Evolutionary conservation across 2,113 vertebrate species (phyloP).

Genomic region (Mugil cephalus): DNA sequence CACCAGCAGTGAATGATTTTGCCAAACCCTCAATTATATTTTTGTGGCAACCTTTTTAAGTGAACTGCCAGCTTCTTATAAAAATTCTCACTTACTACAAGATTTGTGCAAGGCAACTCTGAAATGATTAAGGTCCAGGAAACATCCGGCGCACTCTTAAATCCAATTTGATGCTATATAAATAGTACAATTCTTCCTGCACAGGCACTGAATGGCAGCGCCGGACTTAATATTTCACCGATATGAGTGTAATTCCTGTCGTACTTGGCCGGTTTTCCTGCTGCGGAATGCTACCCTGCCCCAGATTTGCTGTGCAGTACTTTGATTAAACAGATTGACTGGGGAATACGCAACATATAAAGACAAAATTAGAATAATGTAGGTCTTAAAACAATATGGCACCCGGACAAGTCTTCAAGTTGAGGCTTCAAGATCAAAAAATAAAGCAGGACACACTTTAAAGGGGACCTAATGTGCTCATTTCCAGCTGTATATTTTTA

Average conservation of each 20-base stretch:
- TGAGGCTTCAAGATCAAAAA: not conserved
- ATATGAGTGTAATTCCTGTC: not conserved
- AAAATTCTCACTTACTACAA: not conserved
- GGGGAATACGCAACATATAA: slow-evolving; percentile 4
- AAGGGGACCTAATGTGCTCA: not conserved
- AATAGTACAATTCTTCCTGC: not conserved
- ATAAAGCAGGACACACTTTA: not conserved
- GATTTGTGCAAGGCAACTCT: not conserved
- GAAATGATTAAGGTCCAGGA: too few relatives aligned
- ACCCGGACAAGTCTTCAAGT: slow-evolving; percentile 1
- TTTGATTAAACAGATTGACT: slow-evolving; percentile 35
- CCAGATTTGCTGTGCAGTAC: slow-evolving; percentile 16
- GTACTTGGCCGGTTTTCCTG: not conserved
- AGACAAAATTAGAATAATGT: slow-evolving; percentile 13
- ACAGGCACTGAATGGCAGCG: not conserved
- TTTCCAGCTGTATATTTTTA: too few relatives aligned
- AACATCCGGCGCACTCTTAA: too few relatives aligned
- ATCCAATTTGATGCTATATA: not conserved
- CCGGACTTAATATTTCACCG: not conserved
- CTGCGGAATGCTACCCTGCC: slow-evolving; percentile 9
- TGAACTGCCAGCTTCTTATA: not conserved
- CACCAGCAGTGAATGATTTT: not conserved
- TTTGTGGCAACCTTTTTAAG: not conserved
- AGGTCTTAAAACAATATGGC: slow-evolving; percentile 6
- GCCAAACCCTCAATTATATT: slow-evolving; percentile 15